Conservation (phyloP, 30 jellyfish, hydroid and myxozoan genomes). For the Turritopsis dohrnii region DNA sequence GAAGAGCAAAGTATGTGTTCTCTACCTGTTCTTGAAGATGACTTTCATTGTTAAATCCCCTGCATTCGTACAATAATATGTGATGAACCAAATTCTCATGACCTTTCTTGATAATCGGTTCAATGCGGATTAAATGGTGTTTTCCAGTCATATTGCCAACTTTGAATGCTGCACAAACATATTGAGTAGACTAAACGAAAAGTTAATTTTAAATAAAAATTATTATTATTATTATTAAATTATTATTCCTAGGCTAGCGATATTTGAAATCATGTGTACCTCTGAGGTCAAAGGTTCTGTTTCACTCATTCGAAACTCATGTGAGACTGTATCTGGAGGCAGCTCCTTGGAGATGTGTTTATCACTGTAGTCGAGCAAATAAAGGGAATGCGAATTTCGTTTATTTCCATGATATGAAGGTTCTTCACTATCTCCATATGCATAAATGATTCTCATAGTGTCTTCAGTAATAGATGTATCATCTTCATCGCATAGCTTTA, state of each 20-base stretch:
- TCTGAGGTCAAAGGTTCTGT: not conserved
- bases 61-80: not conserved
- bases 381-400: slow-evolving; percentile 41
- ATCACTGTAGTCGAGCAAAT: slow-evolving; percentile 28
- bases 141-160: not conserved
- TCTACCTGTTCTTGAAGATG: not conserved
- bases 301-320: not conserved
- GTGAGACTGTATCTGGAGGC: not conserved
- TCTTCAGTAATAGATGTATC: slow-evolving; percentile 48
- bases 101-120: not conserved
- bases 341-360: not conserved
- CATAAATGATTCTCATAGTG: slow-evolving; percentile 37
- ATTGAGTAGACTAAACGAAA: no score
- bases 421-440: slow-evolving; percentile 33
- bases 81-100: not conserved
- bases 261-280: not conserved
- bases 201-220: no score
- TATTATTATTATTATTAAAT: no score
- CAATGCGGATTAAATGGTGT: not conserved
- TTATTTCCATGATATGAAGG: slow-evolving; percentile 9
- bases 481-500: slow-evolving; percentile 44
- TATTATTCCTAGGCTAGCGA: not conserved
- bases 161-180: not conserved
- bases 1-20: not conserved
- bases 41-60: not conserved